Conservation (phyloP, 53 echinoderm and acorn worm genomes). For the Astropecten irregularis region DNA sequence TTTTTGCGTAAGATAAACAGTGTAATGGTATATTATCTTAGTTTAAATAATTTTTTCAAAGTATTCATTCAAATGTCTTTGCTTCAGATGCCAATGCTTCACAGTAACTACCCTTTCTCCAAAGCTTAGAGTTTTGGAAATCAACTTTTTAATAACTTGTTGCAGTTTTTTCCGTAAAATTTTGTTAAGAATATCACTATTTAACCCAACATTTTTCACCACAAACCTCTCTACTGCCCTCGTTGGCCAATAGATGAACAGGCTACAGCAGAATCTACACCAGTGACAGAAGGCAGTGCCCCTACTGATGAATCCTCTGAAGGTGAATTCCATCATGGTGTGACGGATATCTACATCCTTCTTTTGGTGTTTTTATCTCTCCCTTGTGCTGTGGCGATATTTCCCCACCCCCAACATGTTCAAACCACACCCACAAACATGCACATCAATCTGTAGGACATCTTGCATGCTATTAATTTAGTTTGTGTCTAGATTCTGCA, state of each 20-base stretch:
- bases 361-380: neutral
- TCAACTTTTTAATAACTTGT: too few species aligned
- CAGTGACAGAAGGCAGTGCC: conserved; percentile 16
- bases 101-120: too few species aligned
- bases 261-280: conserved; percentile 13
- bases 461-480: conserved; percentile 25
- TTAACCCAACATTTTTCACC: conserved; percentile 5
- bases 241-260: conserved; percentile 39
- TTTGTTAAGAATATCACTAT: too few species aligned
- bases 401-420: neutral
- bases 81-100: too few species aligned
- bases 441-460: neutral
- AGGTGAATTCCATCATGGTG: conserved; percentile 44
- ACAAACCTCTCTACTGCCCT: conserved; percentile 49
- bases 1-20: too few species aligned
- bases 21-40: too few species aligned
- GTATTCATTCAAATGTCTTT: too few species aligned
- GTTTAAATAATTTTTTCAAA: too few species aligned
- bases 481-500: neutral
- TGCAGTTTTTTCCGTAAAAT: too few species aligned
- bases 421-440: neutral
- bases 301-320: neutral
- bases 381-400: conserved; percentile 16
- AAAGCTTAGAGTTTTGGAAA: too few species aligned
- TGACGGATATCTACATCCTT: neutral